A percentile compares a stretch with the other conserved stretches of the same genome.
Evolutionary conservation across 2,888 invertebrate genomes (phyloP).

Genomic region (Lepetodrilus schrolli): DNA sequence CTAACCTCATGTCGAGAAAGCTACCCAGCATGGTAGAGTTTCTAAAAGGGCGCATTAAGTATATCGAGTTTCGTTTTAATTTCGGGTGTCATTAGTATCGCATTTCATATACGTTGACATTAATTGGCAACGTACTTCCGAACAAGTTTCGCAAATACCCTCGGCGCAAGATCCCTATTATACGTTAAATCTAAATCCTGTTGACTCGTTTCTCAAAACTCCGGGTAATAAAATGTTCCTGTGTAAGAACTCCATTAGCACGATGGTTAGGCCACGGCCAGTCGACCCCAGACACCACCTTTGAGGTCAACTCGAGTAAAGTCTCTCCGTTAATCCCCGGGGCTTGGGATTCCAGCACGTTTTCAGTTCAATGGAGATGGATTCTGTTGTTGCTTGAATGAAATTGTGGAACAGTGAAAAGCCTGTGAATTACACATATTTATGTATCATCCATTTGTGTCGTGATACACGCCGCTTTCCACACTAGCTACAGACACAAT

Average conservation of each 20-base stretch:
- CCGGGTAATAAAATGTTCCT: background rate
- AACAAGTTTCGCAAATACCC: background rate
- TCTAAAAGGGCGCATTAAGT: too few relatives aligned
- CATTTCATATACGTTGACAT: background rate
- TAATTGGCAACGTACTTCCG: background rate
- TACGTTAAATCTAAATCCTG: background rate
- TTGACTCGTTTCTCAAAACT: background rate
- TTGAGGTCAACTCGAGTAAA: background rate
- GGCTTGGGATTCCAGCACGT: conserved; percentile 1
- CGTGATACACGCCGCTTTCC: too few relatives aligned
- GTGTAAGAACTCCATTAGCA: background rate
- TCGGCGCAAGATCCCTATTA: background rate
- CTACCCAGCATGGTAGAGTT: too few relatives aligned
- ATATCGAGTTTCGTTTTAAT: background rate
- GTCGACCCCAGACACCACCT: background rate
- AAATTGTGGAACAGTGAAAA: too few relatives aligned
- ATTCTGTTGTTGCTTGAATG: too few relatives aligned
- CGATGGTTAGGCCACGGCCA: background rate
- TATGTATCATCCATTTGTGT: too few relatives aligned
- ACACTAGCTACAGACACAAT: too few relatives aligned
- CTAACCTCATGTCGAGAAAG: too few relatives aligned
- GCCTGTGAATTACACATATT: too few relatives aligned
- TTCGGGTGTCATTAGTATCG: background rate
- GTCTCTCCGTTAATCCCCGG: background rate
- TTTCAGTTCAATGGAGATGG: background rate